These are phyloP conservation scores for Beris chalybata DNA, from an alignment of 2,888 invertebrate genomes.

Conservation along the genomic window DNA sequence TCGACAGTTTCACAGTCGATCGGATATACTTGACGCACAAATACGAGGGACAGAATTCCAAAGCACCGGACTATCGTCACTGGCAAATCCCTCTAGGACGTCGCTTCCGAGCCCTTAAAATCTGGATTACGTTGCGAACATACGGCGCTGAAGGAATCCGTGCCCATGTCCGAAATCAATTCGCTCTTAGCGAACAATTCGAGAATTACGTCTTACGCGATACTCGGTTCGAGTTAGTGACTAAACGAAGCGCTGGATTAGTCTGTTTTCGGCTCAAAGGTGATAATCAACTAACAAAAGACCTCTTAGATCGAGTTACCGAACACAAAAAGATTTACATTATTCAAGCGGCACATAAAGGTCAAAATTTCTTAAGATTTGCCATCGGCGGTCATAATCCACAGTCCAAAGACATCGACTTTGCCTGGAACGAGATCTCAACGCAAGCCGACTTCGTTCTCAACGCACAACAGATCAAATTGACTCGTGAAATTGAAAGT, in stretches of 20 bases:
- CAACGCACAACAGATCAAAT: slow-evolving; percentile 45
- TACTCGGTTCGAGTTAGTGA: slow-evolving; percentile 76
- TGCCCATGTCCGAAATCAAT: slow-evolving; percentile 73
- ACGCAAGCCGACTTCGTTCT: slow-evolving; percentile 66
- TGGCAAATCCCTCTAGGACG: slow-evolving; percentile 85
- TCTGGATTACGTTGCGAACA: slow-evolving; percentile 89
- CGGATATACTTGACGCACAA: slow-evolving; percentile 83
- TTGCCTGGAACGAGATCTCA: slow-evolving; percentile 70
- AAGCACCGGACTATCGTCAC: slow-evolving; percentile 67
- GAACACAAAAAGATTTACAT: slow-evolving; percentile 78
- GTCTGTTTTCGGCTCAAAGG: slow-evolving; percentile 88
- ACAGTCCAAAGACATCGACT: slow-evolving; percentile 70
- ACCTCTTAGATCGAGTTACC: slow-evolving; percentile 71
- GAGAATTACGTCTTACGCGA: slow-evolving; percentile 71
- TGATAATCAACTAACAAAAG: slow-evolving; percentile 68
- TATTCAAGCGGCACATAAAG: slow-evolving; percentile 73
- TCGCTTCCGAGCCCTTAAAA: slow-evolving; percentile 83
- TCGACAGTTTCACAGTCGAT: slow-evolving; percentile 87
- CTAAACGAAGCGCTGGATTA: slow-evolving; percentile 74
- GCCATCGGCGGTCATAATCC: slow-evolving; percentile 77
- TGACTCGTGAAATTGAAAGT: neutral
- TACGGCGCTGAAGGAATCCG: slow-evolving; percentile 82
- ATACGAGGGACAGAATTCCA: slow-evolving; percentile 65
- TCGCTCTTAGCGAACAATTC: slow-evolving; percentile 76
- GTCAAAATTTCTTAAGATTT: slow-evolving; percentile 74